Evolutionary conservation across 2,797 vertebrate genomes (phyloP), one percentile per base, ranked within the genome.

Genomic region (Hemibagrus guttatus): DNA sequence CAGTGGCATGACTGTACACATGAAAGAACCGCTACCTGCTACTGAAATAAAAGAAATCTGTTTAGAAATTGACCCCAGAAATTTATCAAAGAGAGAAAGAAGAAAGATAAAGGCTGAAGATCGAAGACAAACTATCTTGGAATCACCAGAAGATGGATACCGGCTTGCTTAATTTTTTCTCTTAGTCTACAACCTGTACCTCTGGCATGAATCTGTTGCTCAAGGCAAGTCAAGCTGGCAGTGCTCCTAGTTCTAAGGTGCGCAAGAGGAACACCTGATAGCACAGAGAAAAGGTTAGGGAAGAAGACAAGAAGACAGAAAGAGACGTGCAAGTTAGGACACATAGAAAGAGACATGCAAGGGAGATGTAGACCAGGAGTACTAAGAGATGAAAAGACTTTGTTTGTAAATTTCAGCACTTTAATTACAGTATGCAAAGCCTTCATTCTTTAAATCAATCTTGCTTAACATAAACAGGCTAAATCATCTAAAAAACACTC

Each of bases 171-270:
- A 69, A 83, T 56, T 14, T 86, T 75, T 58, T 84, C 81, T 78
- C 72, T 75, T 84, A 56, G 23, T 81, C 91, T 95, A 95, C 93
- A 81, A 95, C 97, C 95, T 93, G 96, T 99, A 99, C 98, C 98
- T 99, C 97, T 95, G 96, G 96, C 95, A 96, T 95, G 97, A 95
- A 96, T 96, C 91, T 98, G 97, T 93, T 98, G 97, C 94, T 99
- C 97, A 93, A 98, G 97, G 95, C 95, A 97, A 96, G 97, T 97
- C 97, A 99, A 95, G 96, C 97, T 98, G 96, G 97, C 97, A 95
- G 97, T 97, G 94, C 97, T 99, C 93, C 97, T 98, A 97, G 97
- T 98, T 98, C 98, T 98, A 97, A 98, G 97, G 95, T 97, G 96
- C 96, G 95, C 95, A 94, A 99, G 96, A 95, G 98, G 97, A 90